Evolutionary conservation across 1,140 invertebrate genomes (phyloP).

Genomic region (Sogatella furcifera): DNA sequence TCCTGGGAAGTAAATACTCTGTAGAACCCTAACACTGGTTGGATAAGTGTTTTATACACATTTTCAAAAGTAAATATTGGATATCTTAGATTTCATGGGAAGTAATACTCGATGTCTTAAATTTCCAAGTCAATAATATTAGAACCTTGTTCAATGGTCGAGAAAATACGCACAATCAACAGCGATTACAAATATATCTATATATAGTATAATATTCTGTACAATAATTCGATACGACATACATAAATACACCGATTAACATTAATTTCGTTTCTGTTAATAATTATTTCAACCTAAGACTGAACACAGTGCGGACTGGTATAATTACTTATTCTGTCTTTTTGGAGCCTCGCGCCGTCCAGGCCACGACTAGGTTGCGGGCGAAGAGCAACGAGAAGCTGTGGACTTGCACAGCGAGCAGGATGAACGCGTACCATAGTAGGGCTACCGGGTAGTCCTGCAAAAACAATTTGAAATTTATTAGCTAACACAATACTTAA

Average conservation of each 20-base stretch:
- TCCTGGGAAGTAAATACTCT: too few relatives aligned
- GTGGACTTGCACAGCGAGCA: constrained; percentile 83
- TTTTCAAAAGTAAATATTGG: too few relatives aligned
- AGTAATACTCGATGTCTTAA: too few relatives aligned
- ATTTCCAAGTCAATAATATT: too few relatives aligned
- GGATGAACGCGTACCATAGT: constrained; percentile 87
- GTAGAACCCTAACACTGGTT: too few relatives aligned
- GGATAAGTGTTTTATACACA: too few relatives aligned
- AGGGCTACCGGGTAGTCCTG: constrained; percentile 84
- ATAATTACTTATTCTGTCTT: constrained; percentile 34
- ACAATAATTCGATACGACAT: background rate
- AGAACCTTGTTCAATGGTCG: background rate
- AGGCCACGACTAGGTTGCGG: constrained; percentile 72
- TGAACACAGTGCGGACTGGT: constrained; percentile 1
- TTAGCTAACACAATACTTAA: background rate
- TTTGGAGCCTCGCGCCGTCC: constrained; percentile 62
- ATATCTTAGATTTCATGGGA: too few relatives aligned
- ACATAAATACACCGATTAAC: background rate
- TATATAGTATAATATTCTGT: background rate
- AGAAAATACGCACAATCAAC: background rate
- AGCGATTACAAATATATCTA: background rate
- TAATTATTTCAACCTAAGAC: background rate
- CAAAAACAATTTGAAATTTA: constrained; percentile 27
- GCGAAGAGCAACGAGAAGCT: constrained; percentile 83
- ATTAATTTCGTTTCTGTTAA: background rate